These are phyloP conservation scores for Phoxinus dragarum DNA, from an alignment of 2,797 vertebrate species.

Conservation along the genomic window DNA sequence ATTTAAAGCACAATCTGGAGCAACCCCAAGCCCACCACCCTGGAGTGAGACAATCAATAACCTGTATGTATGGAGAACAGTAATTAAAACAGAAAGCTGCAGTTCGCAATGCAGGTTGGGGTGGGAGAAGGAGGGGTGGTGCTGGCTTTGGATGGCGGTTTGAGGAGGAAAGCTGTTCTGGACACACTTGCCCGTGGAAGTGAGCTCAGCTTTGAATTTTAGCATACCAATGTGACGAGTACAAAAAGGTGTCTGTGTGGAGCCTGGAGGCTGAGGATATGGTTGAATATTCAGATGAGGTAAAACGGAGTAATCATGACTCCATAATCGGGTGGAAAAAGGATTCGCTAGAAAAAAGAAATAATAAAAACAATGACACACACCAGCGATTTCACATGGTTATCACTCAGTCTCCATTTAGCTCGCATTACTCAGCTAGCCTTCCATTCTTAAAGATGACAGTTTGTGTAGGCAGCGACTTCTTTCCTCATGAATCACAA, in stretches of 20 bases:
- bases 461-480: slow-evolving; percentile 55
- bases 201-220: slow-evolving; percentile 53
- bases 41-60: slow-evolving; percentile 67
- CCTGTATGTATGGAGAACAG: slow-evolving; percentile 61
- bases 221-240: slow-evolving; percentile 60
- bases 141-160: slow-evolving; percentile 15
- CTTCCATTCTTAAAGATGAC: slow-evolving; percentile 50
- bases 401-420: slow-evolving; percentile 60
- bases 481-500: slow-evolving; percentile 59
- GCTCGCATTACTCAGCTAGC: slow-evolving; percentile 47
- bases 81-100: slow-evolving; percentile 58
- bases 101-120: slow-evolving; percentile 37
- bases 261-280: slow-evolving; percentile 59
- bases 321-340: slow-evolving; percentile 68
- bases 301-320: slow-evolving; percentile 66
- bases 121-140: slow-evolving; percentile 38
- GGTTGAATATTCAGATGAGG: slow-evolving; percentile 63
- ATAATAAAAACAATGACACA: slow-evolving; percentile 57
- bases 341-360: slow-evolving; percentile 37
- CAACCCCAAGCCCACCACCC: slow-evolving; percentile 55
- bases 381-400: slow-evolving; percentile 56
- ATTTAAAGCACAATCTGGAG: slow-evolving; percentile 69
- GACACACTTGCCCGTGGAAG: slow-evolving; percentile 40
- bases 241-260: slow-evolving; percentile 62
- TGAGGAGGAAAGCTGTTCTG: slow-evolving; percentile 34